phyloP scores from a whole-genome alignment of 2,888 invertebrate species.

The Adela reaumurella region DNA sequence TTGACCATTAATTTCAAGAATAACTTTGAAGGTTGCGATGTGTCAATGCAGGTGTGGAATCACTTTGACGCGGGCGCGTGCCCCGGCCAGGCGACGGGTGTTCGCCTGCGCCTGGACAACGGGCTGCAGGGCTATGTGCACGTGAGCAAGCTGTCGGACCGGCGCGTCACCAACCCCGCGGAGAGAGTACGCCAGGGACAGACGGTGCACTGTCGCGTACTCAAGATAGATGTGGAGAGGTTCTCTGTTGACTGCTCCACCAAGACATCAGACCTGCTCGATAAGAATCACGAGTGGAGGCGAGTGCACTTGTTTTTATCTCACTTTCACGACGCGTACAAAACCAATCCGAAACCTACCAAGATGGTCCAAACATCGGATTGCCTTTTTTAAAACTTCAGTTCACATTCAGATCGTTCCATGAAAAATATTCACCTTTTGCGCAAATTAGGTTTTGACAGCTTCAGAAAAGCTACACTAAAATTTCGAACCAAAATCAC shows the following conservation, averaged over 20 bases:
- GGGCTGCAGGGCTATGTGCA: slow-evolving; percentile 90
- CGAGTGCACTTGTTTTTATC: slow-evolving; percentile 17
- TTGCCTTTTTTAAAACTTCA: too few species aligned
- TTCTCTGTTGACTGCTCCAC: slow-evolving; percentile 93
- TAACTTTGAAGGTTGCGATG: too few species aligned
- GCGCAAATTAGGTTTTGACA: too few species aligned
- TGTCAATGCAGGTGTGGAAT: slow-evolving; percentile 94
- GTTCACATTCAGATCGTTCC: too few species aligned
- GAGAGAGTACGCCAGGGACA: slow-evolving; percentile 84
- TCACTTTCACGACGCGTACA: too few species aligned
- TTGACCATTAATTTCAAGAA: too few species aligned
- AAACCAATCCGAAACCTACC: too few species aligned
- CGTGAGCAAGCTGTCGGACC: slow-evolving; percentile 90
- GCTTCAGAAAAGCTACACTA: too few species aligned
- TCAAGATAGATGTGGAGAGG: slow-evolving; percentile 93
- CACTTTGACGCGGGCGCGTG: slow-evolving; percentile 96
- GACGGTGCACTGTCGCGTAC: slow-evolving; percentile 82
- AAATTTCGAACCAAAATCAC: too few species aligned
- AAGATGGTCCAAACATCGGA: too few species aligned
- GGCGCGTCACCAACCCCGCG: slow-evolving; percentile 88
- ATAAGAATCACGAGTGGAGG: slow-evolving; percentile 90
- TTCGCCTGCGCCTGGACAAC: slow-evolving; percentile 87
- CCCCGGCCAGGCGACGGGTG: slow-evolving; percentile 93
- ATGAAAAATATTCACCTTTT: too few species aligned
- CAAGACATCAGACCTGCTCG: slow-evolving; percentile 86